Evolutionary conservation across 2,888 invertebrate species (phyloP).

Genomic region (Quadroppia sp.): DNA sequence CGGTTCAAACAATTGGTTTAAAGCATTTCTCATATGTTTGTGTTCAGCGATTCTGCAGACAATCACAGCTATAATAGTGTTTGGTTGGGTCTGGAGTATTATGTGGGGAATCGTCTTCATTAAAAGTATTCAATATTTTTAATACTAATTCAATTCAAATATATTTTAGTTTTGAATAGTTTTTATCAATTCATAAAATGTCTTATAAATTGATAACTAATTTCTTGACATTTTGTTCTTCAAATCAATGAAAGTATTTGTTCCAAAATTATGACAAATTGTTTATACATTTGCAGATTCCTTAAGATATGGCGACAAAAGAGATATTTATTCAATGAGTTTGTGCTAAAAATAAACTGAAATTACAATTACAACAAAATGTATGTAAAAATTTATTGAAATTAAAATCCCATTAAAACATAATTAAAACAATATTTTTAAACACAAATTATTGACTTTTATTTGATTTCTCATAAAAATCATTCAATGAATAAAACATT

Average conservation of each 20-base stretch:
- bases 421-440: not conserved
- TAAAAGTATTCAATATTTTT: conserved; percentile 47
- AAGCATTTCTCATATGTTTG: conserved; percentile 54
- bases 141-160: not conserved
- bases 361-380: not conserved
- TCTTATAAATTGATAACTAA: conserved; percentile 5
- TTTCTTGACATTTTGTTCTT: not conserved
- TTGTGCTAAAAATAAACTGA: conserved; percentile 25
- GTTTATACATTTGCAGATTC: conserved; percentile 36
- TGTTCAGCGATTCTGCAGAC: conserved; percentile 56
- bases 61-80: conserved; percentile 54
- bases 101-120: conserved; percentile 57
- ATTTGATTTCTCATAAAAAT: not conserved
- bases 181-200: too few relatives aligned
- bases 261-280: not conserved
- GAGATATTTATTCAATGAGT: conserved; percentile 42
- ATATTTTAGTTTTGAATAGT: too few relatives aligned
- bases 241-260: not conserved
- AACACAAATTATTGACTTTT: not conserved
- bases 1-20: conserved; percentile 51
- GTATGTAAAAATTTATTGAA: not conserved
- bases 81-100: conserved; percentile 58
- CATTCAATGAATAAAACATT: not conserved
- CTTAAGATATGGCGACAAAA: conserved; percentile 39
- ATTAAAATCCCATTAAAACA: not conserved